phyloP scores from a whole-genome alignment of 2,888 invertebrate genomes.

The Lymantria dispar region DNA sequence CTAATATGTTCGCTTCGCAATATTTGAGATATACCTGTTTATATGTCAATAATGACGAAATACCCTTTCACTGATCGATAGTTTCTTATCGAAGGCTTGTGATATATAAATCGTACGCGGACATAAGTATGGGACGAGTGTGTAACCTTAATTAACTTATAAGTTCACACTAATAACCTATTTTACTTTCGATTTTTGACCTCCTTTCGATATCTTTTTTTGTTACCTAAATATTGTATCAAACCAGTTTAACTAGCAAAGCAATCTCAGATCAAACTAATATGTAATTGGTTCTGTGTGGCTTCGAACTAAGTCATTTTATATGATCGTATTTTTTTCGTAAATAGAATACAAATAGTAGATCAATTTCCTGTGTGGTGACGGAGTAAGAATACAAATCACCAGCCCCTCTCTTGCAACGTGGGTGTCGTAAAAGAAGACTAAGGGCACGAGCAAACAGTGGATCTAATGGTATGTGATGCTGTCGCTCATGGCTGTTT shows the following conservation, averaged over 20 bases:
- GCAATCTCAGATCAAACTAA: too few species aligned
- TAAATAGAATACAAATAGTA: too few species aligned
- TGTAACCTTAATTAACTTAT: neutral
- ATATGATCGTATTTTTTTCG: too few species aligned
- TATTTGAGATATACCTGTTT: conserved; percentile 4
- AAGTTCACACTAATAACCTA: neutral
- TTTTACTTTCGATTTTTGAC: neutral
- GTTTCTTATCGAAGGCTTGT: conserved; percentile 9
- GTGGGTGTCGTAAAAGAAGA: too few species aligned
- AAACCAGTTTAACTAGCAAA: neutral
- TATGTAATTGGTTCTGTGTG: too few species aligned
- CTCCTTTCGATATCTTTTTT: neutral
- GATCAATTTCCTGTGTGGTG: too few species aligned
- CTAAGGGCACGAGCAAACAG: too few species aligned
- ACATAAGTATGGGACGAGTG: neutral
- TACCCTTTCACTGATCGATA: conserved; percentile 37
- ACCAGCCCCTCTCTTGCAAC: too few species aligned
- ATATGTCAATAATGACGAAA: conserved; percentile 27
- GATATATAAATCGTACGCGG: neutral
- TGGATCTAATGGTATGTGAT: too few species aligned
- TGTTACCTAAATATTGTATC: neutral
- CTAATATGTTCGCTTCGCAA: neutral
- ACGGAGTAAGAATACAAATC: too few species aligned
- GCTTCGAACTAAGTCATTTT: too few species aligned
- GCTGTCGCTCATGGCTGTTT: too few species aligned